Evolutionary conservation across 2,888 invertebrate species (phyloP).

Genomic region (Amblyteles armatorius): DNA sequence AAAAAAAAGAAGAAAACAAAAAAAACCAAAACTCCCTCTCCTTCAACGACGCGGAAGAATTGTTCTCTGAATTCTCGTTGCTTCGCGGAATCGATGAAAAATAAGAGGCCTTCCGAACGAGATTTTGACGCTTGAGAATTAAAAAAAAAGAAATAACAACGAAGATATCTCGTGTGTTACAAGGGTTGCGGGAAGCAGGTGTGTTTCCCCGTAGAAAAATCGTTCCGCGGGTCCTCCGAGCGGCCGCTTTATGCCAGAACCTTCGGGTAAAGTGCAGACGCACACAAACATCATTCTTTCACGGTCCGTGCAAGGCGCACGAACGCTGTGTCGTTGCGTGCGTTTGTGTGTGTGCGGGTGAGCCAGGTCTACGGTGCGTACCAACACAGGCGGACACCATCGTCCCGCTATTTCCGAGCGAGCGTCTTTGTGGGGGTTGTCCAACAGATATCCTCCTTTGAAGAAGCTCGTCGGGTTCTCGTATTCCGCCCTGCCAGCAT

Average conservation of each 20-base stretch:
- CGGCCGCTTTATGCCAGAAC: constrained; percentile 48
- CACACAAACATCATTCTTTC: constrained; percentile 7
- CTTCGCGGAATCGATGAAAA: neutral
- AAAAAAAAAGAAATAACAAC: constrained; percentile 18
- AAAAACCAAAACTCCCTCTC: too few relatives aligned
- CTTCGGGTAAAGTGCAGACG: constrained; percentile 62
- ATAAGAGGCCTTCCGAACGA: neutral
- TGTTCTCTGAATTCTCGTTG: neutral
- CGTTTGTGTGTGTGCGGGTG: constrained; percentile 37
- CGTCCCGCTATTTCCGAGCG: constrained; percentile 69
- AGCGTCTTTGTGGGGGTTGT: constrained; percentile 74
- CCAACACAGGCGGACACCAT: constrained; percentile 12
- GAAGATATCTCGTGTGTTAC: constrained; percentile 49
- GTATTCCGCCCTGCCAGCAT: constrained; percentile 71
- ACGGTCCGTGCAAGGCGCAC: neutral
- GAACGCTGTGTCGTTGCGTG: neutral
- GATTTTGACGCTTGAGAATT: neutral
- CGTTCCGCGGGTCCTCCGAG: constrained; percentile 53
- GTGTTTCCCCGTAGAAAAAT: constrained; percentile 49
- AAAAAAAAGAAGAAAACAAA: neutral
- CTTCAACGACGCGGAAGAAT: too few relatives aligned
- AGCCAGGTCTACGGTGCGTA: constrained; percentile 64
- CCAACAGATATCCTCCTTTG: constrained; percentile 71
- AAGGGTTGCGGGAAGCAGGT: constrained; percentile 60
- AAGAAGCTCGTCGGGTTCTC: constrained; percentile 70